phyloP scores from a whole-genome alignment of 2,113 vertebrate genomes.

The Rhipidura dahli region DNA sequence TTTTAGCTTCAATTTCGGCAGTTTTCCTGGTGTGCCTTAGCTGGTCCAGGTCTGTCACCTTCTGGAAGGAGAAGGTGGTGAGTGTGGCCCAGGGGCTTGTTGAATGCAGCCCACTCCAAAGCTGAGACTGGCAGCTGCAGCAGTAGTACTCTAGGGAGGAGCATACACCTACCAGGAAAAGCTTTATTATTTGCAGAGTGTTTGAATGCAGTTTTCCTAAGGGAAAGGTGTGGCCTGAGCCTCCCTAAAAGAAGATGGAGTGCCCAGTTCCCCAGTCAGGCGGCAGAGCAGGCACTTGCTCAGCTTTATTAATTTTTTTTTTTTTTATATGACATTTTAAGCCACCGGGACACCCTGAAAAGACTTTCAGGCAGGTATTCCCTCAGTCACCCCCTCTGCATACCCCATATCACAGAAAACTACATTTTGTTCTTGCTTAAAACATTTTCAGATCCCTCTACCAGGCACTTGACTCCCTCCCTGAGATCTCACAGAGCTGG shows the following conservation, averaged over 20 bases:
- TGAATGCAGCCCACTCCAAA: not conserved
- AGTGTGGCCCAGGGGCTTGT: not conserved
- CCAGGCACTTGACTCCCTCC: not conserved
- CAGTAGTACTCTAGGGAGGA: not conserved
- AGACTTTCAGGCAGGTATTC: not conserved
- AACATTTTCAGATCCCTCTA: not conserved
- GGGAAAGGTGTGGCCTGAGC: not conserved
- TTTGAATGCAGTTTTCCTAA: not conserved
- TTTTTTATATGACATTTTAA: not conserved
- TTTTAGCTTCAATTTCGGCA: not conserved
- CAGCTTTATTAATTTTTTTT: not conserved
- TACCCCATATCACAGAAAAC: not conserved
- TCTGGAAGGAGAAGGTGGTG: not conserved
- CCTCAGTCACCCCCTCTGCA: not conserved
- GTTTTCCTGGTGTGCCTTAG: not conserved
- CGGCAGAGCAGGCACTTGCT: not conserved
- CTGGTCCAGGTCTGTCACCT: not conserved
- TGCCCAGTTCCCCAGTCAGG: not conserved
- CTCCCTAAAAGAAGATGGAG: not conserved
- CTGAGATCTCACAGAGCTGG: not conserved
- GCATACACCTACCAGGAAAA: rapidly evolving
- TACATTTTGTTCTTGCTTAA: not conserved
- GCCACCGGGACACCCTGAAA: not conserved
- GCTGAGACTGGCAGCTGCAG: not conserved
- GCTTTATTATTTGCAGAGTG: rapidly evolving